Base-by-base conservation (phyloP, 2,888 invertebrate genomes). In the Eupithecia dodoneata region DNA sequence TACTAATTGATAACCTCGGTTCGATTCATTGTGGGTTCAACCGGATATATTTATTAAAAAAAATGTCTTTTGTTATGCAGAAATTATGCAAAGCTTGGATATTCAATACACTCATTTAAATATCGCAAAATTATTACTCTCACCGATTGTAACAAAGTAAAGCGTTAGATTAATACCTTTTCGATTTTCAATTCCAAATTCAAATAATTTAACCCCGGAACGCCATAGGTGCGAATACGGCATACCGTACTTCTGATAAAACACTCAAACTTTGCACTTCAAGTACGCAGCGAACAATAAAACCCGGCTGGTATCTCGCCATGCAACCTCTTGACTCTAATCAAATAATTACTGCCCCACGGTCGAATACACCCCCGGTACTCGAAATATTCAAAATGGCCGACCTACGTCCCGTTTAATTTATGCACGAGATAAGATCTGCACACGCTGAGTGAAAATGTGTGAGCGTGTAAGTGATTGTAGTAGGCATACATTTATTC, bases 341-440 rank as follows among this genome's bases (percentile, higher is more conserved):
- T 95, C 94, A 95, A 94, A 91, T 92, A 93, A 95, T 95, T 95
- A 94, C 94, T 94, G 93, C 93, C 94, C 94, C 89, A 92, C 93
- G 92, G 93, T 90, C 93, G 91, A 91, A 89, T 89, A 91, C 90
- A 91, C 90, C 93, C 94, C 88, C 88, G 83, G 87, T 85, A 87
- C 89, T 90, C 87, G 83, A 91, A 89, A 92, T 93, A 94, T 94
- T 93, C 94, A 94, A 95, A 92, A 94, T 95, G 95, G 95, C 93
- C 85, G 93, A 86, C 85, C 80, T 84, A 83, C 84, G 87, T 85
- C 86, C 82, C 81, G 81, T 84, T 86, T 88, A 90, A 92, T 91
- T 92, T 91, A 90, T 91, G 88, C 89, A 85, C 83, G 80, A 84
- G 90, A 92, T 93, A 91, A 90, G 88, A 91, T 92, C 89, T 90